Evolutionary conservation across 2,113 vertebrate genomes (phyloP).

Genomic region (Quiscalus mexicanus): DNA sequence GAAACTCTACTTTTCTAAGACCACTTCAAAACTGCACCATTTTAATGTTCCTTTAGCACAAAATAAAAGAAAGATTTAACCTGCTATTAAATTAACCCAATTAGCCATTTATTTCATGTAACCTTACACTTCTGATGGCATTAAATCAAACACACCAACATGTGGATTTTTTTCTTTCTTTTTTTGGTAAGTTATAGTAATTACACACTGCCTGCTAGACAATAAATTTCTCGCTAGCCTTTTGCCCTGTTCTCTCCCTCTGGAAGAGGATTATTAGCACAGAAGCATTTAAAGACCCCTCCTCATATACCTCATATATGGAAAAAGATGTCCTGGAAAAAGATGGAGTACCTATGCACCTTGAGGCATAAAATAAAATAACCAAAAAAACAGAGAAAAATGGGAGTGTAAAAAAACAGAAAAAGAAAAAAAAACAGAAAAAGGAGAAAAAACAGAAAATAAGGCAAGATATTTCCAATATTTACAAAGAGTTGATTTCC

Average conservation of each 20-base stretch:
- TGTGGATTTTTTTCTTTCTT: conserved; percentile 11
- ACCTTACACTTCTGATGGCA: conserved; percentile 71
- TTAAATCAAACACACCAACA: conserved; percentile 71
- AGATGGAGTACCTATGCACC: neutral
- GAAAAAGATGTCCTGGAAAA: neutral
- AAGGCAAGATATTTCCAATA: neutral
- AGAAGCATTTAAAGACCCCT: neutral
- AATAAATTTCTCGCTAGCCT: conserved; percentile 59
- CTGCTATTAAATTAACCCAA: conserved; percentile 80
- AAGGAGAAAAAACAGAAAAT: neutral
- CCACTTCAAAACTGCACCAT: conserved; percentile 74
- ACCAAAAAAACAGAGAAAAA: neutral
- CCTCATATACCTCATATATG: neutral
- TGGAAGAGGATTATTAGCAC: conserved; percentile 60
- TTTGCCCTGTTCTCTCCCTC: conserved; percentile 45
- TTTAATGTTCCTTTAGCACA: conserved; percentile 75
- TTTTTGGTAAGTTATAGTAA: conserved; percentile 67
- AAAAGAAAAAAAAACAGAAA: neutral
- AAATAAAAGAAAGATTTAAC: conserved; percentile 80
- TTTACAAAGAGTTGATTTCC: neutral
- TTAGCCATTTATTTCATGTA: conserved; percentile 77
- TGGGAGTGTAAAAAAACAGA: accelerated
- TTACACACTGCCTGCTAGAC: conserved; percentile 53
- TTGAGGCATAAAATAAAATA: neutral
- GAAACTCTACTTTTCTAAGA: conserved; percentile 75